Percentiles rank a stretch among this genome's conserved stretches.
Evolutionary conservation across 2,888 invertebrate species (phyloP).

Genomic region (Dioctria linearis): DNA sequence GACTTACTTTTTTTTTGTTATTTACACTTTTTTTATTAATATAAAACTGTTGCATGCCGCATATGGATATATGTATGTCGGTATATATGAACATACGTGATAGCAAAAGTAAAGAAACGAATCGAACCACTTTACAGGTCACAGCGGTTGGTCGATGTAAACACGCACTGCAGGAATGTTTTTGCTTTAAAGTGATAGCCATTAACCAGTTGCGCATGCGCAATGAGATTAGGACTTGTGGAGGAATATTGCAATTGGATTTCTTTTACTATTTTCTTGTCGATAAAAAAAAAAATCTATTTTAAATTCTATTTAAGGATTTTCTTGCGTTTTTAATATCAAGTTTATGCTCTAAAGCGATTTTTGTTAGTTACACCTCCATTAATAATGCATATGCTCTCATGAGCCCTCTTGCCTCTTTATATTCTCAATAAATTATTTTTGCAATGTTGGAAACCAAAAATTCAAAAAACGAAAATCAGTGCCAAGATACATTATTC

Average conservation of each 20-base stretch:
- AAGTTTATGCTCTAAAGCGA: conserved; percentile 6
- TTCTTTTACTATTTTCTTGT: background rate
- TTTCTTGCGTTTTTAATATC: conserved; percentile 1
- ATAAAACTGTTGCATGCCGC: conserved; percentile 16
- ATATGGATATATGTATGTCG: too few species aligned
- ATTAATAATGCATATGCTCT: background rate
- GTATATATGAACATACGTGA: background rate
- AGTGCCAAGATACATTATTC: background rate
- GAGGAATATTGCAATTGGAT: background rate
- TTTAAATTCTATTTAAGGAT: background rate
- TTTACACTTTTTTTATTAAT: conserved; percentile 31
- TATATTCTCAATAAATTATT: conserved; percentile 13
- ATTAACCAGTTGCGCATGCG: conserved; percentile 42
- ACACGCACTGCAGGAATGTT: conserved; percentile 61
- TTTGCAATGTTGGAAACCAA: conserved; percentile 15
- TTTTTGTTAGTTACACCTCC: background rate
- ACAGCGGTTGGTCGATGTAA: conserved; percentile 62
- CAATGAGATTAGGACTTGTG: conserved; percentile 16
- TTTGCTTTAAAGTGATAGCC: conserved; percentile 46
- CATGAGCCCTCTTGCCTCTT: background rate
- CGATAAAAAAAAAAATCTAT: background rate
- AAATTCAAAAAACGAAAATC: conserved; percentile 10
- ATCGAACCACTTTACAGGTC: conserved; percentile 56
- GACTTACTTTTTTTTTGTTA: conserved; percentile 3
- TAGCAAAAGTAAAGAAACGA: conserved; percentile 47